These are phyloP conservation scores for Otis tarda DNA, from an alignment of 2,113 vertebrate genomes.

Conservation along the genomic window DNA sequence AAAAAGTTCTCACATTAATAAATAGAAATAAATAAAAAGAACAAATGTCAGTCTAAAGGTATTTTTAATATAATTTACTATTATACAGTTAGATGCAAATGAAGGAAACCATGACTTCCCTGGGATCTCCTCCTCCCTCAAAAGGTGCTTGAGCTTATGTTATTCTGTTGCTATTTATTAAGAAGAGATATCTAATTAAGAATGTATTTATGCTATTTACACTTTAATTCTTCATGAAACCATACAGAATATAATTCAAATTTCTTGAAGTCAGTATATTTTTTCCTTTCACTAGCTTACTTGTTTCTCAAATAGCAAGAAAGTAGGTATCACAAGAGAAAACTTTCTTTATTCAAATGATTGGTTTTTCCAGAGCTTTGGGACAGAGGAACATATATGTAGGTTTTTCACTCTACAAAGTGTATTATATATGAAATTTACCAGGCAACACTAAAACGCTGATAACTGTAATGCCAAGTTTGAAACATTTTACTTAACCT, in stretches of 20 bases:
- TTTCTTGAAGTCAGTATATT: rapidly evolving
- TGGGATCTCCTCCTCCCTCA: not conserved
- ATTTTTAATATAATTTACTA: not conserved
- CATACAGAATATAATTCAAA: not conserved
- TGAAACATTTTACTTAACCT: not conserved
- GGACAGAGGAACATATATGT: not conserved
- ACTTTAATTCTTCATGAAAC: not conserved
- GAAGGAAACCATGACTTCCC: not conserved
- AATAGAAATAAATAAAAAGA: not conserved
- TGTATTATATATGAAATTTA: not conserved
- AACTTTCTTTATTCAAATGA: not conserved
- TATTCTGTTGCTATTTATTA: not conserved
- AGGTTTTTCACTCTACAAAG: not conserved
- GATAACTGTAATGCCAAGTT: not conserved
- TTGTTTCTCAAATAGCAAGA: not conserved
- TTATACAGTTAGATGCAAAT: not conserved
- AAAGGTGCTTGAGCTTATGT: not conserved
- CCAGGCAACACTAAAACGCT: not conserved
- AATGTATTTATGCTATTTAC: not conserved
- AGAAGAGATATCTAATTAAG: not conserved
- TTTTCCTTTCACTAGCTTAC: not conserved
- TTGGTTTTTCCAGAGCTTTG: not conserved
- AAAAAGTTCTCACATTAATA: not conserved
- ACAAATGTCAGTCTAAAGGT: slow-evolving; percentile 23
- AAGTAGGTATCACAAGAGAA: not conserved